Evolutionary conservation across 2,113 vertebrate genomes (phyloP).

Genomic region (Odontesthes bonariensis): DNA sequence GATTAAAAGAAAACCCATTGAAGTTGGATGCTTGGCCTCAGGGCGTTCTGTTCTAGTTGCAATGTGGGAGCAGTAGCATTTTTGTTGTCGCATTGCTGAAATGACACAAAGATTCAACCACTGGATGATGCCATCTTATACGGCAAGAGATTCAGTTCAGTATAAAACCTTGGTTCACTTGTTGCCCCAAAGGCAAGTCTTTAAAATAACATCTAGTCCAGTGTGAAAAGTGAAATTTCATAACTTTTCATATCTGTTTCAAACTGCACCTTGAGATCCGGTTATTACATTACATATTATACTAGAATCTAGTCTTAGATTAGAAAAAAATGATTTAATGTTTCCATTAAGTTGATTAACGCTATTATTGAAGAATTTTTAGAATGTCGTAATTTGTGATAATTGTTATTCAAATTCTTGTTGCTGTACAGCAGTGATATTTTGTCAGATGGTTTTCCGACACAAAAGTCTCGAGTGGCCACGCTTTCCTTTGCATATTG

Average conservation of each 20-base stretch:
- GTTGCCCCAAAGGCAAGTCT: neutral
- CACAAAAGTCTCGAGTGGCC: too few relatives aligned
- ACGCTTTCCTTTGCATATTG: too few relatives aligned
- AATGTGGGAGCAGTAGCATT: constrained; percentile 34
- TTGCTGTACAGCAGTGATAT: too few relatives aligned
- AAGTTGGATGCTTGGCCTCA: constrained; percentile 55
- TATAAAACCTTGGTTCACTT: neutral
- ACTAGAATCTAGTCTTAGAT: constrained; percentile 20
- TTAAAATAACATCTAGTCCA: neutral
- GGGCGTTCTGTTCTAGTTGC: constrained; percentile 38
- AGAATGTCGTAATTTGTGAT: too few relatives aligned
- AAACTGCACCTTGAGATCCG: constrained; percentile 4
- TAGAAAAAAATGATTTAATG: too few relatives aligned
- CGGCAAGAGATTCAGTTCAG: neutral
- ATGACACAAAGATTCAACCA: constrained; percentile 16
- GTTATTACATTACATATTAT: neutral
- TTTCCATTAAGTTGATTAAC: too few relatives aligned
- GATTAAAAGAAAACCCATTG: constrained; percentile 72
- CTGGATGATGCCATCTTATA: constrained; percentile 38
- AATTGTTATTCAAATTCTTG: too few relatives aligned
- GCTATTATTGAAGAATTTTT: too few relatives aligned
- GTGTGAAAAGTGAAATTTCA: neutral
- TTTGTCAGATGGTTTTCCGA: too few relatives aligned
- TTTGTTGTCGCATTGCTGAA: constrained; percentile 36
- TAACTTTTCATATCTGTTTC: neutral